Evolutionary conservation across 2,888 invertebrate species (phyloP).

Genomic region (Scelioninae gen. 1): DNA sequence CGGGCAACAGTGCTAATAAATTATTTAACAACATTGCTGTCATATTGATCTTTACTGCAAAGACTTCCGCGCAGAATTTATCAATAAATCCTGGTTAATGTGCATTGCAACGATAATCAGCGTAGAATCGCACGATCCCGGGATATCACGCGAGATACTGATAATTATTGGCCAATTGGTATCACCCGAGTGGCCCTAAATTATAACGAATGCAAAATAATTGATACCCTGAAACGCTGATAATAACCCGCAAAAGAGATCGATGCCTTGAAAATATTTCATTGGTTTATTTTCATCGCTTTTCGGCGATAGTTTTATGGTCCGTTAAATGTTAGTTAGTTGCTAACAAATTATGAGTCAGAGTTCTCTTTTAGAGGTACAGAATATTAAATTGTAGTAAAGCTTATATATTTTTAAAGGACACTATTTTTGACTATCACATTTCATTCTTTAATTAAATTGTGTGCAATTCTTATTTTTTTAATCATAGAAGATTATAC

Average conservation of each 20-base stretch:
- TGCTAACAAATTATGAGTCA: constrained; percentile 16
- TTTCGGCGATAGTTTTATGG: constrained; percentile 23
- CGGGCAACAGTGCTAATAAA: too few relatives aligned
- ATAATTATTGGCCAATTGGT: constrained; percentile 65
- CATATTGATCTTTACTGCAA: constrained; percentile 65
- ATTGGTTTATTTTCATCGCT: constrained; percentile 35
- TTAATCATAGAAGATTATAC: too few relatives aligned
- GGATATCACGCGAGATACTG: too few relatives aligned
- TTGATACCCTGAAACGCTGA: constrained; percentile 50
- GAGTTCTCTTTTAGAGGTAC: background rate
- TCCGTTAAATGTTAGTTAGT: constrained; percentile 38
- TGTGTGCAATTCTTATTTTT: too few relatives aligned
- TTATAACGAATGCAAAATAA: constrained; percentile 64
- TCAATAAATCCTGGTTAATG: constrained; percentile 68
- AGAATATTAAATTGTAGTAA: background rate
- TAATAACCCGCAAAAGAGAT: too few relatives aligned
- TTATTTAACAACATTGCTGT: constrained; percentile 59
- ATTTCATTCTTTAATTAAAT: too few relatives aligned
- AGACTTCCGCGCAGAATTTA: constrained; percentile 61
- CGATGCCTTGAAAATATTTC: constrained; percentile 44
- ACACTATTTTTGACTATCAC: too few relatives aligned
- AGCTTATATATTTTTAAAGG: too few relatives aligned
- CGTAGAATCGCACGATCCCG: constrained; percentile 51
- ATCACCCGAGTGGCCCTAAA: constrained; percentile 36
- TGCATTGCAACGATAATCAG: constrained; percentile 66